Conservation (phyloP, 2,797 vertebrate species). For the Spatula versicolor region DNA sequence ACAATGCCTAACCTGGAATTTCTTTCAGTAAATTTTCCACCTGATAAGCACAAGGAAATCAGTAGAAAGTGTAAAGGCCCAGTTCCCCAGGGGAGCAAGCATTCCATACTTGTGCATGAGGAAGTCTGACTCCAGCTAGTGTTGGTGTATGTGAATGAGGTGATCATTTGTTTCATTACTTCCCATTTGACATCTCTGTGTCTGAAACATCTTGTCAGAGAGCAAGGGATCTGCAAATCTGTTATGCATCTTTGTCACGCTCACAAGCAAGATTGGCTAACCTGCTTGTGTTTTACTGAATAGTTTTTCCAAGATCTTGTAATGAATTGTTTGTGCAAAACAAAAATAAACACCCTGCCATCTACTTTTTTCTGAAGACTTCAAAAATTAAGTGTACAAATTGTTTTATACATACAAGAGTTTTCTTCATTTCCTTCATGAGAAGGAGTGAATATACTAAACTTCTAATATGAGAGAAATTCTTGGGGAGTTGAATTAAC, state of each 20-base stretch:
- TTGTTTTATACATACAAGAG: background rate
- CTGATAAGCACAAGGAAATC: background rate
- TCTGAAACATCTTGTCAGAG: background rate
- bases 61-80: background rate
- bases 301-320: background rate
- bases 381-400: background rate
- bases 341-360: background rate
- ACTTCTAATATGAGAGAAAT: background rate
- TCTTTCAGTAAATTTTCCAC: background rate
- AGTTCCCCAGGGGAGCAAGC: fast-evolving
- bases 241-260: background rate
- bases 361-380: background rate
- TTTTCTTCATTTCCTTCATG: background rate
- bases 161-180: background rate
- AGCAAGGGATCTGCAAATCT: background rate
- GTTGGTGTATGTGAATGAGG: too few relatives aligned
- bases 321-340: background rate
- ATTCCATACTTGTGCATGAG: fast-evolving
- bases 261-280: background rate
- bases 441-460: background rate
- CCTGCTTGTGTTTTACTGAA: background rate
- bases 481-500: background rate
- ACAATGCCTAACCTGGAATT: background rate
- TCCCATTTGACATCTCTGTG: too few relatives aligned
- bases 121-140: background rate